These are phyloP conservation scores for Drosophila sucinea DNA, from an alignment of 1,140 invertebrate genomes.

Conservation along the genomic window DNA sequence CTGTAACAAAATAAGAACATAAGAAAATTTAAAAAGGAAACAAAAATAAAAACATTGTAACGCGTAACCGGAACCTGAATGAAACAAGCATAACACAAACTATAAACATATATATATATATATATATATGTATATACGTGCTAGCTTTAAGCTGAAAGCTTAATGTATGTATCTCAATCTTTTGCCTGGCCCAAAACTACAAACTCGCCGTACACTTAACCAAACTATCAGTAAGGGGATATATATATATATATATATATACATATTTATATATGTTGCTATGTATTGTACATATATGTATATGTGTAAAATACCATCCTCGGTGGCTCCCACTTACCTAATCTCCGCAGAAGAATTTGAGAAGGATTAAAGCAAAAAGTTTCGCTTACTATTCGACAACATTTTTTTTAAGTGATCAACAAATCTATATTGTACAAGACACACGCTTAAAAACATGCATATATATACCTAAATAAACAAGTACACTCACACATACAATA, in stretches of 20 bases:
- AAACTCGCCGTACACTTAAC: slow-evolving; percentile 16
- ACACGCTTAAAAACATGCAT: background rate
- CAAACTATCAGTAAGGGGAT: slow-evolving; percentile 15
- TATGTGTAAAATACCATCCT: background rate
- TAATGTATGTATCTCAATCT: slow-evolving; percentile 31
- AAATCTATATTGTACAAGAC: slow-evolving; percentile 17
- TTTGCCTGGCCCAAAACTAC: slow-evolving; percentile 22
- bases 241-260: background rate
- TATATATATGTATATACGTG: slow-evolving; percentile 41
- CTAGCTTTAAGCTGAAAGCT: slow-evolving; percentile 64
- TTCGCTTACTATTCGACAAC: slow-evolving; percentile 33
- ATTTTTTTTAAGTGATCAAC: slow-evolving; percentile 30
- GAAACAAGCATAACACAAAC: slow-evolving; percentile 46
- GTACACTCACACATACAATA: slow-evolving; percentile 42
- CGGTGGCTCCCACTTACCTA: background rate
- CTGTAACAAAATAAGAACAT: slow-evolving; percentile 5
- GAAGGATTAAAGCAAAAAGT: background rate
- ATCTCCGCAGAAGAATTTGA: background rate
- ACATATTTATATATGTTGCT: background rate
- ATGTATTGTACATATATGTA: background rate
- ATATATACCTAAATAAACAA: slow-evolving; percentile 39
- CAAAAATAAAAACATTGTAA: slow-evolving; percentile 52
- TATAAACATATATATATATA: slow-evolving; percentile 24
- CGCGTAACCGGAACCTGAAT: slow-evolving; percentile 64
- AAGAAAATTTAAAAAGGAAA: slow-evolving; percentile 23